Percentiles rank a stretch among this genome's conserved stretches.
phyloP scores from a whole-genome alignment of 2,113 vertebrate genomes.

The Chaenogobius annularis region DNA sequence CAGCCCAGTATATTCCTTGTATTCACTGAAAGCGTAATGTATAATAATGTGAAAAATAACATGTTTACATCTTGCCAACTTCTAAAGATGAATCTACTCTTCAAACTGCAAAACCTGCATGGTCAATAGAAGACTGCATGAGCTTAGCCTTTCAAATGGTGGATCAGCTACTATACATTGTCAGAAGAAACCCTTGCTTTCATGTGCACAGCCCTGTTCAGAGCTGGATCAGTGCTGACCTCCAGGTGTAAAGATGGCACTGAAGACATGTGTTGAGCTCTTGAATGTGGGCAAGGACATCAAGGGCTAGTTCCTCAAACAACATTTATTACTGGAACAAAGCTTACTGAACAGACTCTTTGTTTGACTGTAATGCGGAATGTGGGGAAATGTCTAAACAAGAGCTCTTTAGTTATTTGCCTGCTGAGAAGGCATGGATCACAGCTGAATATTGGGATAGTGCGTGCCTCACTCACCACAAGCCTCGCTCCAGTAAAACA shows the following conservation, averaged over 20 bases:
- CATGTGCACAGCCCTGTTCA: conserved; percentile 68
- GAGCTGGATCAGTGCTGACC: conserved; percentile 57
- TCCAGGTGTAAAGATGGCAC: conserved; percentile 29
- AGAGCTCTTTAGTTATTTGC: conserved; percentile 50
- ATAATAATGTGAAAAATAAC: conserved; percentile 51
- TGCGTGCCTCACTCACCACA: conserved; percentile 42
- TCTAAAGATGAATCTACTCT: conserved; percentile 64
- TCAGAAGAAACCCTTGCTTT: conserved; percentile 74
- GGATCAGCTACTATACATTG: conserved; percentile 68
- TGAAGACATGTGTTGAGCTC: conserved; percentile 39
- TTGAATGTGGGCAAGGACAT: conserved; percentile 60
- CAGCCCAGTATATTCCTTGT: conserved; percentile 59
- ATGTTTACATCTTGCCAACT: conserved; percentile 47
- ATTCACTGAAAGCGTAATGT: conserved; percentile 51
- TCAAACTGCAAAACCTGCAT: conserved; percentile 76
- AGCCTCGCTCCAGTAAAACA: conserved; percentile 19
- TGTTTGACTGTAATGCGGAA: conserved; percentile 42
- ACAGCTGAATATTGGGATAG: conserved; percentile 32
- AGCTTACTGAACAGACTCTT: conserved; percentile 44
- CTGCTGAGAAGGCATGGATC: conserved; percentile 46
- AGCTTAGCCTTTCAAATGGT: conserved; percentile 77
- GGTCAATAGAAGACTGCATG: conserved; percentile 79
- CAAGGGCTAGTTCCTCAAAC: conserved; percentile 69
- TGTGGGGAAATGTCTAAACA: conserved; percentile 56
- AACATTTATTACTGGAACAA: conserved; percentile 50